phyloP scores from a whole-genome alignment of 92 coral and sea anemone genomes.

The Paramuricea clavata region DNA sequence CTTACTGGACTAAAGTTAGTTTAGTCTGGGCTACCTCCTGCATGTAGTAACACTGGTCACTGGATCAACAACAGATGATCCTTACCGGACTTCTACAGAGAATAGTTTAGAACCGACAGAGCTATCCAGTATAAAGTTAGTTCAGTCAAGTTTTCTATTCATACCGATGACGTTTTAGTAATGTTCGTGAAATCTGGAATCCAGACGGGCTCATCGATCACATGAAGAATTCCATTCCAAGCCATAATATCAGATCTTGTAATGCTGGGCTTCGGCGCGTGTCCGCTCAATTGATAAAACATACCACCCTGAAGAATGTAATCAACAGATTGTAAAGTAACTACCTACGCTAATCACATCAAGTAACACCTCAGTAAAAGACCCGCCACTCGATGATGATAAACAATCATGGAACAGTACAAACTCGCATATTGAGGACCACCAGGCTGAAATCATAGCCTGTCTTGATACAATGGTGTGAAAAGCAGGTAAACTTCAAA shows the following conservation, averaged over 20 bases:
- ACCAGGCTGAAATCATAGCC: too few relatives aligned
- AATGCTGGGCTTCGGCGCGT: slow-evolving; percentile 70
- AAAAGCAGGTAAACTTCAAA: too few relatives aligned
- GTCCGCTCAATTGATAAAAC: slow-evolving; percentile 73
- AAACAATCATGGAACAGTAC: too few relatives aligned
- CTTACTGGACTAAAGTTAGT: too few relatives aligned
- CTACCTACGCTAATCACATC: not conserved
- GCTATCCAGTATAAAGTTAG: not conserved
- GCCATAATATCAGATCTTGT: slow-evolving; percentile 76
- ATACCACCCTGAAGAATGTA: slow-evolving; percentile 37
- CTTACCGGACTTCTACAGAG: too few relatives aligned
- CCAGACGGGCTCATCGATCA: slow-evolving; percentile 78
- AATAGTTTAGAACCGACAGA: too few relatives aligned
- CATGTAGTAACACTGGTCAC: too few relatives aligned
- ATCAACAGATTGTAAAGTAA: not conserved
- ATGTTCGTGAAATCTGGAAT: slow-evolving; percentile 57
- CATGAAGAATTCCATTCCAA: slow-evolving; percentile 90
- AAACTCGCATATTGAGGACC: too few relatives aligned
- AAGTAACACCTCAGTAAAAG: not conserved
- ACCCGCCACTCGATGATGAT: too few relatives aligned
- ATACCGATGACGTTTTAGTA: slow-evolving; percentile 31
- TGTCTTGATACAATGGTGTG: too few relatives aligned
- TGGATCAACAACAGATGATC: too few relatives aligned
- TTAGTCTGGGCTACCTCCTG: too few relatives aligned
- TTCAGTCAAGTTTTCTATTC: not conserved